Evolutionary conservation across 2,797 vertebrate species (phyloP).

Genomic region (Acipenser oxyrinchus): DNA sequence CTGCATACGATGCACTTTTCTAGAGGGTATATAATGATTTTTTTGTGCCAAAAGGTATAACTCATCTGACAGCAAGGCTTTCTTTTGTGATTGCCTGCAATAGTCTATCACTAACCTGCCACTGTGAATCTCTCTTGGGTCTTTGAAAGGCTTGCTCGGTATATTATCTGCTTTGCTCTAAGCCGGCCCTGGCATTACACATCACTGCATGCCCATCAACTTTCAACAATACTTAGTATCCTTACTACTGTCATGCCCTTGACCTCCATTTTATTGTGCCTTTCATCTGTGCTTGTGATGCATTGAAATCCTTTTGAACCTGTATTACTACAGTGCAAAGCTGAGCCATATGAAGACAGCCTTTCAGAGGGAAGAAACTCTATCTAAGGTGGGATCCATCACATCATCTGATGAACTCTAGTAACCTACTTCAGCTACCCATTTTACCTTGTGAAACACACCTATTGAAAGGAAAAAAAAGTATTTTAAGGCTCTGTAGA

Average conservation of each 20-base stretch:
- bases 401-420: no score
- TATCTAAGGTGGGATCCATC: no score
- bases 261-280: constrained; percentile 36
- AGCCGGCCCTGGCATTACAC: constrained; percentile 9
- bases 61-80: constrained; percentile 46
- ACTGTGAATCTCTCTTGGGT: constrained; percentile 41
- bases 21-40: constrained; percentile 27
- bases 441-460: no score
- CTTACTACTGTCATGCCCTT: constrained; percentile 36
- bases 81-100: constrained; percentile 33
- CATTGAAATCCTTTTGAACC: background rate
- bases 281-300: background rate
- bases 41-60: constrained; percentile 35
- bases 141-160: constrained; percentile 39
- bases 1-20: no score
- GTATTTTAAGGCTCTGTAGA: no score
- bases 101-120: constrained; percentile 42
- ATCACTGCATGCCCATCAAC: constrained; percentile 38
- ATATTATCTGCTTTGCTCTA: background rate
- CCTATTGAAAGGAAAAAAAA: no score
- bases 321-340: background rate
- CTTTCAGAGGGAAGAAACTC: no score
- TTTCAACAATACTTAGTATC: constrained; percentile 25
- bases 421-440: no score
- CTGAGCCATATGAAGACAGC: background rate